A percentile compares a stretch with the other conserved stretches of the same genome.
Evolutionary conservation across 1,140 invertebrate species (phyloP).

Genomic region (Megalopta genalis): DNA sequence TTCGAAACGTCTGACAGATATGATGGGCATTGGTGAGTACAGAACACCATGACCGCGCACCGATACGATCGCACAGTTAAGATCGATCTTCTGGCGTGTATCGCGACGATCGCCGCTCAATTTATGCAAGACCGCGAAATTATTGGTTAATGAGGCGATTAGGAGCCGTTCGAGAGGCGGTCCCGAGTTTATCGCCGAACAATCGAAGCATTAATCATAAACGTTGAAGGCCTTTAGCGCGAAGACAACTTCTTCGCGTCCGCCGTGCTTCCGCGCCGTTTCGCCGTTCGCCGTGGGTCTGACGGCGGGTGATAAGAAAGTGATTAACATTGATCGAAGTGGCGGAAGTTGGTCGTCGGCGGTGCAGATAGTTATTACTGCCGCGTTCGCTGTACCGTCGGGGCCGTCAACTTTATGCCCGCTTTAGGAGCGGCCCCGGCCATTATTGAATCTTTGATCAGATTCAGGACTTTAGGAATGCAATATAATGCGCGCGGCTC

Average conservation of each 20-base stretch:
- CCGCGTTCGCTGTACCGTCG: not conserved
- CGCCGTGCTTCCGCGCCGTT: not conserved
- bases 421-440: constrained; percentile 20
- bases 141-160: constrained; percentile 12
- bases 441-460: constrained; percentile 59
- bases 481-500: constrained; percentile 11
- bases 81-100: not conserved
- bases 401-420: constrained; percentile 12
- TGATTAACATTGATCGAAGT: constrained; percentile 44
- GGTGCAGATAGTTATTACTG: constrained; percentile 34
- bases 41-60: not conserved
- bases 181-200: constrained; percentile 1
- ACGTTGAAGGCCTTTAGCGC: not conserved
- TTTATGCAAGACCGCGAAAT: not conserved
- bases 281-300: not conserved
- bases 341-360: not conserved
- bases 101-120: not conserved
- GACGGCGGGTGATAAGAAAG: constrained; percentile 28
- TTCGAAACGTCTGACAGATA: not conserved
- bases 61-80: too few relatives aligned
- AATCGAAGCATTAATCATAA: constrained; percentile 13
- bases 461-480: constrained; percentile 29
- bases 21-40: not conserved
- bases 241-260: not conserved
- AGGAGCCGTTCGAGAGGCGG: not conserved